phyloP scores from a whole-genome alignment of 2,797 vertebrate species.

The Glyptemys insculpta region DNA sequence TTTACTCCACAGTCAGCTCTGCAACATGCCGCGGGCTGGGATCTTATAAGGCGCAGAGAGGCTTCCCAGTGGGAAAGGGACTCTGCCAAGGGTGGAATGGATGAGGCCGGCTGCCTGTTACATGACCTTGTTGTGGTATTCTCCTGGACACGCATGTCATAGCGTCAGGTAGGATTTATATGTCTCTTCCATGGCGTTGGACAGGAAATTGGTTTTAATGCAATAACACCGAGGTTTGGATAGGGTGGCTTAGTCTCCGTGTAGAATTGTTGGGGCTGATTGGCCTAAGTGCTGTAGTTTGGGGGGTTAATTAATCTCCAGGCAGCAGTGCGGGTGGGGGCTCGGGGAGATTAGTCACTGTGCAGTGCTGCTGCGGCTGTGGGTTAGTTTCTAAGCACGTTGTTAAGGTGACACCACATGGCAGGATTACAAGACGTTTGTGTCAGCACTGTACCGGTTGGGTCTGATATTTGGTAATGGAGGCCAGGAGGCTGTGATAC shows the following conservation, averaged over 20 bases:
- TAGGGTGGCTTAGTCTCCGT: background rate
- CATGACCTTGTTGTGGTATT: background rate
- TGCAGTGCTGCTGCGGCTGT: background rate
- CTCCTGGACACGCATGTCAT: fast-evolving
- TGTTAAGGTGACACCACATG: background rate
- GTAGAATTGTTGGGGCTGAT: background rate
- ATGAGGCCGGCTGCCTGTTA: background rate
- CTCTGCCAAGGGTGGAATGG: background rate
- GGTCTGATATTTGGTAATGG: background rate
- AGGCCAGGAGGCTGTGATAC: background rate
- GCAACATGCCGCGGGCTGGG: background rate
- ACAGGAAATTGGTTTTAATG: background rate
- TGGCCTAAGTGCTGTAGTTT: slow-evolving; percentile 9
- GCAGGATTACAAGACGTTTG: background rate
- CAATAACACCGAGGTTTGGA: background rate
- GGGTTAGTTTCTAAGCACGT: background rate
- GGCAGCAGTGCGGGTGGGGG: background rate
- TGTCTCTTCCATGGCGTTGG: background rate
- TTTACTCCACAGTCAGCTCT: background rate
- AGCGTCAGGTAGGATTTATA: background rate
- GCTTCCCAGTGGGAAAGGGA: background rate
- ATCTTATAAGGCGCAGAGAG: background rate
- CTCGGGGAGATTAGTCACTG: background rate
- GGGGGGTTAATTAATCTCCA: background rate
- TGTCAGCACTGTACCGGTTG: fast-evolving